These are phyloP conservation scores for Phyllotreta cruciferae DNA, from an alignment of 2,888 invertebrate genomes.

Conservation along the genomic window DNA sequence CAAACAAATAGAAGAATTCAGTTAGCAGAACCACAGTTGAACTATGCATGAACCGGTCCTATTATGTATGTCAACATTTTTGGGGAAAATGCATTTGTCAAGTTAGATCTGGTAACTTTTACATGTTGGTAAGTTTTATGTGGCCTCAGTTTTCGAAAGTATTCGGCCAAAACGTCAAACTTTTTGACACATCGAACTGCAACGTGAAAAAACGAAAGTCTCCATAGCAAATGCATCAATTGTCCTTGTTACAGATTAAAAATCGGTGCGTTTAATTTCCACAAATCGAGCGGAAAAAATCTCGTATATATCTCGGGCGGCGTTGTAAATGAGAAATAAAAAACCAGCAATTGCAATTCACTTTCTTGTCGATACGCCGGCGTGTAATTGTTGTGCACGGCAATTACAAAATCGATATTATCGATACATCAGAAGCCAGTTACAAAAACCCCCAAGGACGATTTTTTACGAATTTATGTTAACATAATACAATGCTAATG, in stretches of 20 bases:
- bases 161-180: too few relatives aligned
- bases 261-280: constrained; percentile 11
- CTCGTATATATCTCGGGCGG: constrained; percentile 1
- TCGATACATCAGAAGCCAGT: constrained; percentile 17
- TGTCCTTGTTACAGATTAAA: constrained; percentile 9
- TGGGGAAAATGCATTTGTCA: too few relatives aligned
- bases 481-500: too few relatives aligned
- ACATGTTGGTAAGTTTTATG: too few relatives aligned
- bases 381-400: constrained; percentile 20
- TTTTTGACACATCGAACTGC: too few relatives aligned
- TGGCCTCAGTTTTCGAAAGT: too few relatives aligned
- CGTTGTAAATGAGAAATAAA: constrained; percentile 6
- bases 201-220: too few relatives aligned
- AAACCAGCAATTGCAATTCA: constrained; percentile 2
- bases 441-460: constrained; percentile 23
- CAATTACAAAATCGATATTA: constrained; percentile 29
- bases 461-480: neutral
- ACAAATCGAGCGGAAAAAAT: constrained; percentile 1
- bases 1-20: too few relatives aligned
- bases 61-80: too few relatives aligned
- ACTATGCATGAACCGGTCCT: too few relatives aligned
- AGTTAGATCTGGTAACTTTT: too few relatives aligned
- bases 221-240: neutral
- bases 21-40: too few relatives aligned
- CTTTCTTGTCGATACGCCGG: constrained; percentile 6